phyloP scores from a whole-genome alignment of 2,113 vertebrate species.

The Rousettus leschenaultii region DNA sequence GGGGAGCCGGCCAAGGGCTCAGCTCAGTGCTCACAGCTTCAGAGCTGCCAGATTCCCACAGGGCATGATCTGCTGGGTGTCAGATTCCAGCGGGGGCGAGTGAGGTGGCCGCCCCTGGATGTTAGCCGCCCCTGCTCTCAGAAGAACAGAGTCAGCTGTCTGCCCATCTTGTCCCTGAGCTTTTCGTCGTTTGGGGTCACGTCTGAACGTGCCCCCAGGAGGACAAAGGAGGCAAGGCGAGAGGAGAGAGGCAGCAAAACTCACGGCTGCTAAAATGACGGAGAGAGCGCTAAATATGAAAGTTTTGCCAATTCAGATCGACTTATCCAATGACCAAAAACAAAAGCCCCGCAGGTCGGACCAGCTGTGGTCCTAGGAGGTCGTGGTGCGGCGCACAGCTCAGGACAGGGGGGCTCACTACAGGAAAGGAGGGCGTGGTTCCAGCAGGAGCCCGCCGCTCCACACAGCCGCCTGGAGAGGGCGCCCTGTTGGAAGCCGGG shows the following conservation, averaged over 20 bases:
- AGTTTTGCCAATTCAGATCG: accelerated
- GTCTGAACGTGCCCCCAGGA: neutral
- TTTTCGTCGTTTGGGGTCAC: accelerated
- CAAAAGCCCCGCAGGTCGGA: neutral
- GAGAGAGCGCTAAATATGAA: neutral
- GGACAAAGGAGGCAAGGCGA: accelerated
- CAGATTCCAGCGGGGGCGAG: neutral
- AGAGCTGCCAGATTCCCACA: neutral
- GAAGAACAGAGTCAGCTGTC: neutral
- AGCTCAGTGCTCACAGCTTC: neutral
- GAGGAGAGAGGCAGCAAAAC: constrained; percentile 11
- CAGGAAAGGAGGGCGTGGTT: accelerated
- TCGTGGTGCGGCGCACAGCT: accelerated
- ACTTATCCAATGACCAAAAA: accelerated
- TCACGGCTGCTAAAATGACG: neutral
- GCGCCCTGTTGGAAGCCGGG: accelerated
- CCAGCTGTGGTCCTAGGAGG: neutral
- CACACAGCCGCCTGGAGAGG: neutral
- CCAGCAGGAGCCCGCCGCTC: neutral
- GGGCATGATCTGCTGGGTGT: accelerated
- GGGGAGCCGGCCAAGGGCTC: neutral
- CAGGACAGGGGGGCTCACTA: accelerated
- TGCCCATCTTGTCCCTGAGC: too few species aligned
- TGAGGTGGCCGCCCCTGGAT: neutral
- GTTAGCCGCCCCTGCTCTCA: neutral